Conservation (phyloP, 2,888 invertebrate species). For the Trichopria drosophilae region DNA sequence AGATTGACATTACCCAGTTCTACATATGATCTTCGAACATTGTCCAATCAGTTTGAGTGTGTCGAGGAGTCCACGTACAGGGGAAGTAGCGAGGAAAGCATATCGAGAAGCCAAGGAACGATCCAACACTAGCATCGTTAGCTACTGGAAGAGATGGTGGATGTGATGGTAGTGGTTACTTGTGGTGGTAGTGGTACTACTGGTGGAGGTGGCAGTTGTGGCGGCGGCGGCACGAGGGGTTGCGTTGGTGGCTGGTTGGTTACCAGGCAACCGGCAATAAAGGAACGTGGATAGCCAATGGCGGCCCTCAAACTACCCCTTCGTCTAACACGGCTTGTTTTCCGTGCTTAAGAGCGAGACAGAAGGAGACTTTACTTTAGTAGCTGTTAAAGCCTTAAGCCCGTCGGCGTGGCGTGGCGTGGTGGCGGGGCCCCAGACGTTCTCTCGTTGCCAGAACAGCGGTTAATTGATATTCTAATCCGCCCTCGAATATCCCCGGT, state of each 20-base stretch:
- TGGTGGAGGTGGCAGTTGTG: slow-evolving; percentile 34
- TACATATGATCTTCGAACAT: slow-evolving; percentile 11
- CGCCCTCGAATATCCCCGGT: slow-evolving; percentile 27
- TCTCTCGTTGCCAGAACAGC: slow-evolving; percentile 25
- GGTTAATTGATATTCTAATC: slow-evolving; percentile 52
- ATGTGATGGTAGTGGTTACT: slow-evolving; percentile 17
- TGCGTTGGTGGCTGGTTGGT: slow-evolving; percentile 48
- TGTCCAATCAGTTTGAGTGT: slow-evolving; percentile 27
- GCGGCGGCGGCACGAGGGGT: slow-evolving; percentile 39
- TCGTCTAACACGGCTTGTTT: slow-evolving; percentile 51
- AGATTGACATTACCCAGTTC: too few relatives aligned
- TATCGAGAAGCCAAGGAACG: not conserved
- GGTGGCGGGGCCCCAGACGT: slow-evolving; percentile 16
- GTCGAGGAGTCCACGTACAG: slow-evolving; percentile 2
- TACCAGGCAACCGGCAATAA: slow-evolving; percentile 57
- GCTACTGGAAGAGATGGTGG: slow-evolving; percentile 25
- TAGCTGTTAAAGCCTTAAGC: slow-evolving; percentile 57
- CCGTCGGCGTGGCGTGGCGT: slow-evolving; percentile 32
- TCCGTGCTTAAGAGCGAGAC: slow-evolving; percentile 53
- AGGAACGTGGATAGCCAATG: slow-evolving; percentile 58
- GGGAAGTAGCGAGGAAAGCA: not conserved
- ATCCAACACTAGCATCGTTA: not conserved
- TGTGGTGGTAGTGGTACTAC: not conserved
- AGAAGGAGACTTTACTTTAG: slow-evolving; percentile 53
- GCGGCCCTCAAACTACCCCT: slow-evolving; percentile 55